A percentile compares a stretch with the other conserved stretches of the same genome.
These are phyloP conservation scores for Watsonalla cultraria DNA, from an alignment of 2,888 invertebrate genomes.

Conservation along the genomic window DNA sequence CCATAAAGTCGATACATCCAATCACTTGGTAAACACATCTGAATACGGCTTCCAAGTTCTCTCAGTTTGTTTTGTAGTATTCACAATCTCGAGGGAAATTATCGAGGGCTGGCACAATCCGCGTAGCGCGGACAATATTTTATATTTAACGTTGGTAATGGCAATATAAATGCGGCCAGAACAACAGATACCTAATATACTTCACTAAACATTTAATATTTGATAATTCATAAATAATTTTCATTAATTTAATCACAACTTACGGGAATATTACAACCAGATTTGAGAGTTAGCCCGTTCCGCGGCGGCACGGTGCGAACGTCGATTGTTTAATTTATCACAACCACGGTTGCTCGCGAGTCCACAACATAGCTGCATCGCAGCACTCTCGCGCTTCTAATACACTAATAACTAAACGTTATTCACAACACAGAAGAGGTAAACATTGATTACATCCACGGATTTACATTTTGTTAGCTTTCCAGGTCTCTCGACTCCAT, in stretches of 20 bases:
- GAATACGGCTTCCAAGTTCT: slow-evolving; percentile 49
- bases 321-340: slow-evolving; percentile 46
- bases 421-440: slow-evolving; percentile 78
- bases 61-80: slow-evolving; percentile 55
- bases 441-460: slow-evolving; percentile 61
- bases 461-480: slow-evolving; percentile 62
- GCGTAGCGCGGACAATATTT: slow-evolving; percentile 44
- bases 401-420: slow-evolving; percentile 50
- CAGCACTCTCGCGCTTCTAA: slow-evolving; percentile 28
- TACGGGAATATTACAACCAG: slow-evolving; percentile 64
- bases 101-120: slow-evolving; percentile 45
- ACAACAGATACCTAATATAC: slow-evolving; percentile 39
- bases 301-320: slow-evolving; percentile 33
- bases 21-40: slow-evolving; percentile 32
- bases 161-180: slow-evolving; percentile 41
- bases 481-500: slow-evolving; percentile 39
- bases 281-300: slow-evolving; percentile 43
- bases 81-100: slow-evolving; percentile 73
- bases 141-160: slow-evolving; percentile 39
- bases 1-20: slow-evolving; percentile 3
- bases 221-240: slow-evolving; percentile 53
- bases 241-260: slow-evolving; percentile 67
- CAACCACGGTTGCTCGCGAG: slow-evolving; percentile 57
- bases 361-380: slow-evolving; percentile 46
- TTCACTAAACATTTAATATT: slow-evolving; percentile 44